A percentile compares a stretch with the other conserved stretches of the same genome.
Evolutionary conservation across 2,113 vertebrate genomes (phyloP).

Genomic region (Etheostoma spectabile): DNA sequence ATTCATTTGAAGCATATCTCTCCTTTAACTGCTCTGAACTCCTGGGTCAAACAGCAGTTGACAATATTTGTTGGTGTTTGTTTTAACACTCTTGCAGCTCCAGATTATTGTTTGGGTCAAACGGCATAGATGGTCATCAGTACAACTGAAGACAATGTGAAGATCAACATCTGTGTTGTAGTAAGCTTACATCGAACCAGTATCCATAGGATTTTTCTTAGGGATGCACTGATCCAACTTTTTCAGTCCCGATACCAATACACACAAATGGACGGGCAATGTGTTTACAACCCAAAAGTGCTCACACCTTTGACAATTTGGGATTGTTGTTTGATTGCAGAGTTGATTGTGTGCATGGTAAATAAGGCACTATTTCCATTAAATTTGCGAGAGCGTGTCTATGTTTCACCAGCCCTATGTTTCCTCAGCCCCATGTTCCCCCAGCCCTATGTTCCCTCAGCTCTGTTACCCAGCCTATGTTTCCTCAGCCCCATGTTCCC

Average conservation of each 20-base stretch:
- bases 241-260: too few species aligned
- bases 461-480: too few species aligned
- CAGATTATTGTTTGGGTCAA: neutral
- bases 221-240: too few species aligned
- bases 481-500: too few species aligned
- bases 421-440: too few species aligned
- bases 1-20: constrained; percentile 18
- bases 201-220: neutral
- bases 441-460: too few species aligned
- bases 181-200: neutral
- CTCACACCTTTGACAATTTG: neutral
- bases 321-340: neutral
- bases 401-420: too few species aligned
- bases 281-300: neutral
- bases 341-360: neutral
- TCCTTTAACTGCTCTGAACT: neutral
- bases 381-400: too few species aligned
- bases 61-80: constrained; percentile 16
- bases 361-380: neutral
- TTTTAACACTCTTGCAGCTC: neutral
- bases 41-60: neutral
- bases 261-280: too few species aligned
- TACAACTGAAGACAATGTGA: neutral
- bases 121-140: neutral
- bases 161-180: neutral